phyloP scores from a whole-genome alignment of 2,113 vertebrate genomes.

The Odontophorus gujanensis region DNA sequence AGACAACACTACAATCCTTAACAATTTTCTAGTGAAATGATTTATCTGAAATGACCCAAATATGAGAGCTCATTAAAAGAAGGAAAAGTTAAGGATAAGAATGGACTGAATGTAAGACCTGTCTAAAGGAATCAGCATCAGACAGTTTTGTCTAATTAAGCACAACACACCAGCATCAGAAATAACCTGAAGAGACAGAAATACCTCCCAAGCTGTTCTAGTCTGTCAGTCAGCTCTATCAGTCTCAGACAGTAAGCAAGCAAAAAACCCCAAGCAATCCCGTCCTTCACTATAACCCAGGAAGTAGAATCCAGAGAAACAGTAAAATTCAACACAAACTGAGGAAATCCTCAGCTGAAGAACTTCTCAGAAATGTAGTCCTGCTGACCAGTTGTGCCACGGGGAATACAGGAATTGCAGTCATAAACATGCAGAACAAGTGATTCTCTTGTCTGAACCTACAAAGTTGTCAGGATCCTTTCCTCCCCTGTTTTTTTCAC shows the following conservation, averaged over 20 bases:
- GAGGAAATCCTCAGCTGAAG: neutral
- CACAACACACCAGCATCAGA: neutral
- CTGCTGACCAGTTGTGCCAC: neutral
- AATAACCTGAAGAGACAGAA: neutral
- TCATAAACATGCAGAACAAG: neutral
- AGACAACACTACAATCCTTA: neutral
- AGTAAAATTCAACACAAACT: neutral
- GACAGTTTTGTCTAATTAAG: neutral
- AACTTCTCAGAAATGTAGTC: neutral
- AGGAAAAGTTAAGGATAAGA: neutral
- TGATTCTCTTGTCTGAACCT: fast-evolving
- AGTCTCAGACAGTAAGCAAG: neutral
- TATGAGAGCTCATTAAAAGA: neutral
- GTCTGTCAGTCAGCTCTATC: neutral
- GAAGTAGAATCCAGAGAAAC: neutral
- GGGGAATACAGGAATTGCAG: neutral
- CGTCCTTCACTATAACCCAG: neutral
- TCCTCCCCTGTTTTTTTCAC: neutral
- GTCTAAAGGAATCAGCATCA: neutral
- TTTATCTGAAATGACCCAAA: neutral
- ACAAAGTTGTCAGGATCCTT: neutral
- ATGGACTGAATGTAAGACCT: neutral
- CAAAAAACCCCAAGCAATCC: neutral
- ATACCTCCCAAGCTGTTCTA: neutral
- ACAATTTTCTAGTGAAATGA: neutral